A percentile compares a stretch with the other conserved stretches of the same genome.
Conservation (phyloP, 2,113 vertebrate genomes). For the Poecilia latipinna region DNA sequence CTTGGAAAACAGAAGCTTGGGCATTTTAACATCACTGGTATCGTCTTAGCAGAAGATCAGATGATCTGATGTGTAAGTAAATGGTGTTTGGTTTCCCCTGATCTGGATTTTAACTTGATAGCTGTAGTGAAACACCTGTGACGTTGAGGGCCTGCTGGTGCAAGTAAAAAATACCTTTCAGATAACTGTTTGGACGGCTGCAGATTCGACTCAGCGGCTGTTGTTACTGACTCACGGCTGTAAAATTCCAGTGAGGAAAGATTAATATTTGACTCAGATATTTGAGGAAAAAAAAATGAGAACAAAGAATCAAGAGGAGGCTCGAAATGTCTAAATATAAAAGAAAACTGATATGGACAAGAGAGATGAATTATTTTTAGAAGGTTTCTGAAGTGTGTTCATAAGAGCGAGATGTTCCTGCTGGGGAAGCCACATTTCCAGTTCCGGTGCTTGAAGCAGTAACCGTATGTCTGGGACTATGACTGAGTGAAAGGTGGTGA, state of each 20-base stretch:
- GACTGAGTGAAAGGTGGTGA: too few relatives aligned
- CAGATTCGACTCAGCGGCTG: not conserved
- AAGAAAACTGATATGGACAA: too few relatives aligned
- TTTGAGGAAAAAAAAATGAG: not conserved
- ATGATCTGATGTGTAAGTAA: not conserved
- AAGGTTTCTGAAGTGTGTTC: not conserved
- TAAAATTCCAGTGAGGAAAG: slow-evolving; percentile 25
- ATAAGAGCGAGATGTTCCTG: not conserved
- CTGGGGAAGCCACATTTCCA: not conserved
- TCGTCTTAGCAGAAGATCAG: not conserved
- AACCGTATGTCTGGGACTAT: not conserved
- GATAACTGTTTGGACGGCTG: not conserved
- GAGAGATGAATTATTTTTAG: too few relatives aligned
- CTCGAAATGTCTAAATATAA: not conserved
- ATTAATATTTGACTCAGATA: not conserved
- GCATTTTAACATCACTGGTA: slow-evolving; percentile 58
- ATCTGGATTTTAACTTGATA: slow-evolving; percentile 6
- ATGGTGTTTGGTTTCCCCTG: not conserved
- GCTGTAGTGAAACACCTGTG: slow-evolving; percentile 14
- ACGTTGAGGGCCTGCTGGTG: slow-evolving; percentile 58
- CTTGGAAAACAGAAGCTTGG: slow-evolving; percentile 68
- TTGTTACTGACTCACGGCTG: slow-evolving; percentile 49
- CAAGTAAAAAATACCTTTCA: slow-evolving; percentile 46
- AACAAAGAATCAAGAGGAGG: not conserved
- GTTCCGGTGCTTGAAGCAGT: not conserved